Evolutionary conservation across 1,140 invertebrate species (phyloP), one percentile per base, ranked within the genome.

Genomic region (Cotesia vestalis): DNA sequence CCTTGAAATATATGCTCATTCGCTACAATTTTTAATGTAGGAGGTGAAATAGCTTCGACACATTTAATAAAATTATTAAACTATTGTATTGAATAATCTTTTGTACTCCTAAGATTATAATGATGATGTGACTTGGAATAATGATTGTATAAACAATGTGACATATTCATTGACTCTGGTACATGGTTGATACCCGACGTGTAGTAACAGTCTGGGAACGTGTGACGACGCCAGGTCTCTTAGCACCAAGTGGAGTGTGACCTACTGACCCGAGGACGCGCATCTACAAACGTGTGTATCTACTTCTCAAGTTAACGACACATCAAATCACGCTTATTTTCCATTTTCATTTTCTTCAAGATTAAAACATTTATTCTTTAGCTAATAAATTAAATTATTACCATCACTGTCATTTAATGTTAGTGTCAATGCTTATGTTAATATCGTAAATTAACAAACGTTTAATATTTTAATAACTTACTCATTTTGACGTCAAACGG

Each of bases 171-270:
- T 55, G 40, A 46, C 40, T 46, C 11, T 8, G 66, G 66, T 55
- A 67, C 46, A 67, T 46, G 66, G 51, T 20, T 46, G 40, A 46
- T 46, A 67, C 51, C 66, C 66, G 52, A 67, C 66, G n/a, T 67
- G 66, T 67, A 67, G 64, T 59, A 60, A 69, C 67, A 64, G 63
- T 66, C 62, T 72, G 70, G 55, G 62, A 64, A 72, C 70, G 70
- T 60, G 67, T 55, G 67, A 60, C 64, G 52, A 27, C 51, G 51
- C 11, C 66, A 68, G 72, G 60, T 59, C 66, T 73, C 72, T 73
- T 73, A 73, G 66, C 72, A 73, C 72, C 60, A 69, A 69, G 66
- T 64, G 66, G 72, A 69, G 72, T 73, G 59, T 73, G 72, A 73
- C 72, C 72, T 73, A 73, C 72, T 73, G 72, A 73, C 72, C 72